These are phyloP conservation scores for Etheostoma cragini DNA, from an alignment of 2,113 vertebrate species.

Conservation along the genomic window DNA sequence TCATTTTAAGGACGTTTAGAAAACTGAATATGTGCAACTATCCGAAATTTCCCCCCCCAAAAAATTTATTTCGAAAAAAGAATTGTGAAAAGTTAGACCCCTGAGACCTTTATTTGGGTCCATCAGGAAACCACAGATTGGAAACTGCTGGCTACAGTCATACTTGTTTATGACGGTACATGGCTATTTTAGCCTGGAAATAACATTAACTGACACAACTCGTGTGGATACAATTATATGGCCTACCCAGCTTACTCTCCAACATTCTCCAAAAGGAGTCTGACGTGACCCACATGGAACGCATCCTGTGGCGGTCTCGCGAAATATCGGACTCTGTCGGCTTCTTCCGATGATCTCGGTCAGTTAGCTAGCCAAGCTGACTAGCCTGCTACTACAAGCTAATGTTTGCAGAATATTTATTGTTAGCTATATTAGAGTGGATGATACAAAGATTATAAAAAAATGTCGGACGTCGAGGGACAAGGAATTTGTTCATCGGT, in stretches of 20 bases:
- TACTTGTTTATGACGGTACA: neutral
- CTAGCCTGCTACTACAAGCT: constrained; percentile 72
- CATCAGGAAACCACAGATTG: neutral
- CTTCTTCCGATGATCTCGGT: constrained; percentile 58
- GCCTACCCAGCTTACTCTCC: neutral
- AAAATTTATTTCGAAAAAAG: too few relatives aligned
- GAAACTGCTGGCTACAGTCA: neutral
- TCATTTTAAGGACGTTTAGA: too few relatives aligned
- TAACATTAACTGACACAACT: neutral
- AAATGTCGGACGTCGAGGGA: constrained; percentile 83
- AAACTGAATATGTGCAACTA: too few relatives aligned
- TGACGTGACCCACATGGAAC: constrained; percentile 46
- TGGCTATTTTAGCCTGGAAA: neutral
- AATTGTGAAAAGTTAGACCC: too few relatives aligned
- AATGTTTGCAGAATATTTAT: constrained; percentile 64
- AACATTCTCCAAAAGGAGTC: neutral
- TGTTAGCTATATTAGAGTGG: constrained; percentile 32
- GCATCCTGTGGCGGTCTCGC: constrained; percentile 51
- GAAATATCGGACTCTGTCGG: constrained; percentile 60
- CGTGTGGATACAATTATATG: neutral
- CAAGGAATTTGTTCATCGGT: constrained; percentile 68
- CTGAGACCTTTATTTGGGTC: neutral
- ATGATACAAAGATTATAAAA: constrained; percentile 60
- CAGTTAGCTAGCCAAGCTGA: constrained; percentile 71
- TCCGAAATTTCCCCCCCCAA: too few relatives aligned